A percentile compares a stretch with the other conserved stretches of the same genome.
Evolutionary conservation across 2,113 vertebrate genomes (phyloP).

Genomic region (Platycercus adscitus): DNA sequence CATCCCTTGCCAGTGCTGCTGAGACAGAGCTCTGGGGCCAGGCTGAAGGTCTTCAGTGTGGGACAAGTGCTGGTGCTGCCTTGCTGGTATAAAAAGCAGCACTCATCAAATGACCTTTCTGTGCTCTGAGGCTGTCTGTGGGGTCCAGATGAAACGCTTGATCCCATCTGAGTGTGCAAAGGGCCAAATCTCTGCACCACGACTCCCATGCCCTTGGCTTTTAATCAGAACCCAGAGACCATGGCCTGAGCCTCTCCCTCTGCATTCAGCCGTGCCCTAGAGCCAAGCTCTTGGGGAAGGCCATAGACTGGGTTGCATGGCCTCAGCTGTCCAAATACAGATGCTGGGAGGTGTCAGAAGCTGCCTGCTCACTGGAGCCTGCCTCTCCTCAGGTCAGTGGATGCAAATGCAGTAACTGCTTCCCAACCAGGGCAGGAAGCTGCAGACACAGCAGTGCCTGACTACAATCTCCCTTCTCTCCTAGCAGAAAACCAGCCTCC

Average conservation of each 20-base stretch:
- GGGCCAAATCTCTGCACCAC: not conserved
- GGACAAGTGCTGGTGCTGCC: not conserved
- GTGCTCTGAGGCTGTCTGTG: not conserved
- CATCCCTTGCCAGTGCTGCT: not conserved
- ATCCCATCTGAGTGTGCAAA: not conserved
- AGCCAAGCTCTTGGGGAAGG: fast-evolving
- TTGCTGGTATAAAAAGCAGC: not conserved
- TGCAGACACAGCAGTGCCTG: not conserved
- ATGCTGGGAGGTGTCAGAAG: not conserved
- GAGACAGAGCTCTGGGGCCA: fast-evolving
- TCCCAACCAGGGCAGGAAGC: not conserved
- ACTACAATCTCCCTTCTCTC: not conserved
- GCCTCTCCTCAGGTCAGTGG: not conserved
- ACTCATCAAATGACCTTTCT: not conserved
- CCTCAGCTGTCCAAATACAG: conserved; percentile 6
- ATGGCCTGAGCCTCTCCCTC: not conserved
- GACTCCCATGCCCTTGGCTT: not conserved
- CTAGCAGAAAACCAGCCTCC: not conserved
- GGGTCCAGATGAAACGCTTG: not conserved
- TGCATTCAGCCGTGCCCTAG: not conserved
- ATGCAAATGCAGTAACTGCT: not conserved
- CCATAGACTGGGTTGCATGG: fast-evolving
- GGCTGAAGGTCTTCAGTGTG: not conserved
- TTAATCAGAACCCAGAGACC: not conserved
- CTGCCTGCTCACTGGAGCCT: not conserved